Evolutionary conservation across 1,140 invertebrate species (phyloP).

Genomic region (Pararge aegeria): DNA sequence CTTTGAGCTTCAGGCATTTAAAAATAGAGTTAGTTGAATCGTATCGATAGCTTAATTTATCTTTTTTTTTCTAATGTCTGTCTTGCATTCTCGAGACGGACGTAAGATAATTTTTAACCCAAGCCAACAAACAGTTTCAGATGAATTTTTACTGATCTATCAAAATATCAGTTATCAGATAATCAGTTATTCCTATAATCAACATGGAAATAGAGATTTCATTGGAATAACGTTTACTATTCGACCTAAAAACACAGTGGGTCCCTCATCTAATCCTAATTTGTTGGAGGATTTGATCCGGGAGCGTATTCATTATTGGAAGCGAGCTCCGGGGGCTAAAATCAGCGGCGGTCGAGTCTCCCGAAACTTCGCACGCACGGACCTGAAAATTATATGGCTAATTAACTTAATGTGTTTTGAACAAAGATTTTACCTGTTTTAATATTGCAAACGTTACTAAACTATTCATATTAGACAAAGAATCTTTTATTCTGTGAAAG

Average conservation of each 20-base stretch:
- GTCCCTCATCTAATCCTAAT: slow-evolving; percentile 61
- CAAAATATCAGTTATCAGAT: too few species aligned
- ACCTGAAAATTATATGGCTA: slow-evolving; percentile 18
- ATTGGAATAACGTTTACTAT: slow-evolving; percentile 49
- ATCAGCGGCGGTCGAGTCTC: slow-evolving; percentile 10
- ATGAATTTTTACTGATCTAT: too few species aligned
- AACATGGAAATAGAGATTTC: slow-evolving; percentile 30
- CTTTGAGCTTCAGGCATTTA: too few species aligned
- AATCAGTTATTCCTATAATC: not conserved
- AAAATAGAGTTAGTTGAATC: too few species aligned
- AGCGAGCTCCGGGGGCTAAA: slow-evolving; percentile 31
- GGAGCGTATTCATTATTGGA: slow-evolving; percentile 50
- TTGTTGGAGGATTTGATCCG: slow-evolving; percentile 55
- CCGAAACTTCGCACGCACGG: slow-evolving; percentile 19
- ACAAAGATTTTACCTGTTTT: slow-evolving; percentile 1
- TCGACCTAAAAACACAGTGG: slow-evolving; percentile 52
- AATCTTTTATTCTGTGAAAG: too few species aligned
- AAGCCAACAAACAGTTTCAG: too few species aligned
- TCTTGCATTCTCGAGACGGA: too few species aligned
- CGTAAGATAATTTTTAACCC: too few species aligned
- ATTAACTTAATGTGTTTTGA: slow-evolving; percentile 14
- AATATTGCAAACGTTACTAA: not conserved
- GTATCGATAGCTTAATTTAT: too few species aligned
- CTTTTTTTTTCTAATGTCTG: too few species aligned
- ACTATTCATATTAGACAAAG: not conserved